These are phyloP conservation scores for Jaculus jaculus DNA, from an alignment of 2,113 vertebrate species.

Conservation along the genomic window DNA sequence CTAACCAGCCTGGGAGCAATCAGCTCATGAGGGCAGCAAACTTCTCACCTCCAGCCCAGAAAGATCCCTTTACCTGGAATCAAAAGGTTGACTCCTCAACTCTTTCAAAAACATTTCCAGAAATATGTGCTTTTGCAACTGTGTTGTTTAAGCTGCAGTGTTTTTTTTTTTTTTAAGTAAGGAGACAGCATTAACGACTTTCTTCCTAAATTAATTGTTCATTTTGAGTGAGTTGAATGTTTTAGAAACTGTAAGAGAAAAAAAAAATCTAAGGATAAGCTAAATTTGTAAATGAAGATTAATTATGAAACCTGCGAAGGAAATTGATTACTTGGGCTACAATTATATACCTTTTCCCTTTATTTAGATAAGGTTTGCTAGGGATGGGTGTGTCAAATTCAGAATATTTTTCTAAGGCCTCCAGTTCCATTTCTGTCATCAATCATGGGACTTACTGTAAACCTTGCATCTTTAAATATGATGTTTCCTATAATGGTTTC, in stretches of 20 bases:
- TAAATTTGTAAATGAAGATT: constrained; percentile 67
- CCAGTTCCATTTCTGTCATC: constrained; percentile 36
- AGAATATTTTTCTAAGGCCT: background rate
- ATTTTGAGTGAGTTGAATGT: constrained; percentile 48
- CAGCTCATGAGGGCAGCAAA: constrained; percentile 31
- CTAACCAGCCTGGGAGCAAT: constrained; percentile 64
- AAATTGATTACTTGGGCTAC: constrained; percentile 46
- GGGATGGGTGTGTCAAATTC: background rate
- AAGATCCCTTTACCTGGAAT: constrained; percentile 22
- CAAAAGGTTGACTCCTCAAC: background rate
- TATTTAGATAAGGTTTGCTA: constrained; percentile 42
- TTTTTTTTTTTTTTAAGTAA: background rate
- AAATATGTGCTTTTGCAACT: background rate
- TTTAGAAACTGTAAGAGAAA: constrained; percentile 50
- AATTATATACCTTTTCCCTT: constrained; percentile 27
- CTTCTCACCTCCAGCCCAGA: constrained; percentile 47
- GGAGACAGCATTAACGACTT: constrained; percentile 23
- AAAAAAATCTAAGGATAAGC: constrained; percentile 49
- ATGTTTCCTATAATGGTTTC: constrained; percentile 62
- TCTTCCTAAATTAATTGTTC: constrained; percentile 72
- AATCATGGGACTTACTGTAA: background rate
- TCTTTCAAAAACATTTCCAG: constrained; percentile 7
- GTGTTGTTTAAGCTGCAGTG: background rate
- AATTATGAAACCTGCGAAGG: constrained; percentile 61
- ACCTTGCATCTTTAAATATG: constrained; percentile 25